phyloP scores from a whole-genome alignment of 2,113 vertebrate genomes.

The Corythoichthys intestinalis region DNA sequence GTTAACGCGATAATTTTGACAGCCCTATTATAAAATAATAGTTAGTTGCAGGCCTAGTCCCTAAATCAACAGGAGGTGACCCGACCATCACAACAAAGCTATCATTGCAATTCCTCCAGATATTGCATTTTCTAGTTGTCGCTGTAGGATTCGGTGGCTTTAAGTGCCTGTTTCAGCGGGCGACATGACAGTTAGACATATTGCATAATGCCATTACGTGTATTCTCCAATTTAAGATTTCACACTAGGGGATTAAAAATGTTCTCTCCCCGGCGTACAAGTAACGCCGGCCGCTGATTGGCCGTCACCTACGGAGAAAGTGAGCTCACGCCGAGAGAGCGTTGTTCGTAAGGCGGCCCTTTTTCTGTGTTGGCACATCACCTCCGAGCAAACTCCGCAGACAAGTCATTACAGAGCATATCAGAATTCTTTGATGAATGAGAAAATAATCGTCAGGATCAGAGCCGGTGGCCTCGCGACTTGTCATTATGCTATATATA shows the following conservation, averaged over 20 bases:
- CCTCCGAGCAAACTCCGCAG: slow-evolving; percentile 54
- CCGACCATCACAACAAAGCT: no score
- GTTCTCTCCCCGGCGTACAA: slow-evolving; percentile 47
- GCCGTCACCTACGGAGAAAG: slow-evolving; percentile 49
- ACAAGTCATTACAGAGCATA: slow-evolving; percentile 66
- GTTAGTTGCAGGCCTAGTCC: no score
- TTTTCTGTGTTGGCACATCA: slow-evolving; percentile 17
- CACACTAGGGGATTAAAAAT: slow-evolving; percentile 50
- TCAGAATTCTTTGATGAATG: slow-evolving; percentile 71
- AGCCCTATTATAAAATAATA: no score
- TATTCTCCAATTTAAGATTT: slow-evolving; percentile 56
- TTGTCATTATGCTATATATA: slow-evolving; percentile 74
- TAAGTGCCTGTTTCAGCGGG: slow-evolving; percentile 50
- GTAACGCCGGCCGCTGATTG: slow-evolving; percentile 46
- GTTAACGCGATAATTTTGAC: no score
- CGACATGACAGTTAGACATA: slow-evolving; percentile 39
- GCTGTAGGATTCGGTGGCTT: slow-evolving; percentile 45
- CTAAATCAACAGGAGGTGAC: no score
- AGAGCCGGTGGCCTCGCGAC: slow-evolving; percentile 64
- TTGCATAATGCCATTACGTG: slow-evolving; percentile 45
- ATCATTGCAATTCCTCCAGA: no score
- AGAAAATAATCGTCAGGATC: slow-evolving; percentile 68
- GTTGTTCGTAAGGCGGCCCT: slow-evolving; percentile 38
- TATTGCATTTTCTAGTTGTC: slow-evolving; percentile 38
- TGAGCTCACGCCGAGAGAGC: slow-evolving; percentile 40